Base-by-base conservation (phyloP, 1,140 invertebrate genomes). In the Drosophila nigromelanica region DNA sequence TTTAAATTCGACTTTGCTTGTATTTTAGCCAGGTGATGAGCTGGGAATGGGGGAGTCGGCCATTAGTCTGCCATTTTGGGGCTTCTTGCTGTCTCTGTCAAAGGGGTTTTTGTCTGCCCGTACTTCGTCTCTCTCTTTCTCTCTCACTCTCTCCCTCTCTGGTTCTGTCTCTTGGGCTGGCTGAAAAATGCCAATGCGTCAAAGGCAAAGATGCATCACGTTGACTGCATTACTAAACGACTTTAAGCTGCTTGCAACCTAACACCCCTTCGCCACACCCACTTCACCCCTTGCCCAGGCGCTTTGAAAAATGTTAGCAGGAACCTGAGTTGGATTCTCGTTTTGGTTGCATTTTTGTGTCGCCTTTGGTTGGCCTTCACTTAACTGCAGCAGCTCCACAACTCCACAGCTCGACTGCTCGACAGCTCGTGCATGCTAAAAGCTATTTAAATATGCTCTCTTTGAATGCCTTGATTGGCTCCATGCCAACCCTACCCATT, bases 401-500 rank as follows among this genome's bases (percentile, higher is more conserved):
- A 8, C 30, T 18, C 40, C 10, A 24, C 14, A 30, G 45, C 60
- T 51, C 6, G 7, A 30, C 62, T 52, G 30, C 50, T 72, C 82
- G 82, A 87, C 82, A 82, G 79, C 78, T 86, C 83, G 83, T 86
- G 83, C 82, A 82, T 86, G 82, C 76, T 87, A 89, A 87, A 89
- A 87, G 83, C 82, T 87, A 87, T 87, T 87, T 87, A 87, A 87
- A 89, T 87, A 87, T 87, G 83, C 82, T 87, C 82, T 87, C 82
- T 87, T 79, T 87, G 82, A 87, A 87, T 87, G 79, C 80, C 83
- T 89, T 87, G 82, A 87, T 87, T 87, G 82, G 82, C 82, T 89
- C 51, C 76, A 69, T 79, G 83, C 63, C 72, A 72, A 37, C 27
- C 61, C 15, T 3, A 54, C 35, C 55, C 50, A 52, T 69, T 61